Base-by-base conservation (phyloP, 2,113 vertebrate genomes). In the Mesitornis unicolor region DNA sequence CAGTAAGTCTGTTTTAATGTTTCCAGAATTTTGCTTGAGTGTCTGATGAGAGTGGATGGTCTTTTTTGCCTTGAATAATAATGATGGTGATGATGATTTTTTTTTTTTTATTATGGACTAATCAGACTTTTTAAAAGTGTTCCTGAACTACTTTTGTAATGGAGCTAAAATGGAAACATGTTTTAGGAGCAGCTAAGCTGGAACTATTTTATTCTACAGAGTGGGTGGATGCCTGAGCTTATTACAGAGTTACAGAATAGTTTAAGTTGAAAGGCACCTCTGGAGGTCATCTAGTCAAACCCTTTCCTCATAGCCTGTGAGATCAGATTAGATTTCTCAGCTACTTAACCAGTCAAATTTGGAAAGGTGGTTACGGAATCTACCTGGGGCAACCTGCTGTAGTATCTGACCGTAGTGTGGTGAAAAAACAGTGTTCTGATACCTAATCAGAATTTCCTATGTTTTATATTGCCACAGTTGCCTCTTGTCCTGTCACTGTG, bases 1-100 rank as follows among this genome's bases (percentile, higher is more conserved):
- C 99, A 99, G 99, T 99, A 98, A 99, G 99, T 99, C 78, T 75
- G 29, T 71, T 91, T 87, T 79, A 80, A 38, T 20, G 63, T 87
- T 82, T 71, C 20, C 36, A 81, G 16, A 54, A 61, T 60, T 87
- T 54, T 73, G 10, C 43, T 63, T 14, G 16, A 36, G 33, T 74
- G 13, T 50, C n/a, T 88, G 16, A 3, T 73, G 67, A 70, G 24
- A 25, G 48, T 88, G 24, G 69, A 77, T 68, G 31, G 5, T 0
- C 1, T 2, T 67, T 84, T 70, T 87, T 94, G 19, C n/a, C 24
- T 65, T 73, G 45, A 68, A 78, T 20, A 68, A 61, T 47, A 74
- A 42, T 53, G 36, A 26, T 45, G 8, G 3, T 50, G 8, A 48
- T 48, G 19, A 13, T 51, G n/a, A n/a, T n/a, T n/a, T n/a, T 22